Evolutionary conservation across 1,140 invertebrate genomes (phyloP), one percentile per base, ranked within the genome.

Genomic region (Drosophila nigromelanica): DNA sequence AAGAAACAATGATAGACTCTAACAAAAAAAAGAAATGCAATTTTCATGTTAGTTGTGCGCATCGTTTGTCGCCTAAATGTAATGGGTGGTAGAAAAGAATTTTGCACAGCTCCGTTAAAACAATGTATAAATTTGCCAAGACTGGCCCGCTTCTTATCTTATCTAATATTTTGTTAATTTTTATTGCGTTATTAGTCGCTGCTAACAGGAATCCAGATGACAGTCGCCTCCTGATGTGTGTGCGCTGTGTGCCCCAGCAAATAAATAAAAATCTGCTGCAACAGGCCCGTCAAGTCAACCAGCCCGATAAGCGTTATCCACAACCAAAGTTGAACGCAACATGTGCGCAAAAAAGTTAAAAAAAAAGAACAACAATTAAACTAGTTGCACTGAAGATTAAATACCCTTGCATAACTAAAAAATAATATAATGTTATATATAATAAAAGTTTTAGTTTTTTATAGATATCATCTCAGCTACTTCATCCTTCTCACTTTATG

Each of bases 271-370:
- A 42, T 47, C 51, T 78, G 60, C 73, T 62, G 50, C 58, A 85
- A 59, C 54, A 33, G 5, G 30, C 30, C 1, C 30, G 30, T 33
- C 30, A 8, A 24, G 1, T 8, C 33, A 10, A 35, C 33, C 33
- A 8, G 27, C 14, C 4, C 39, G 56, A 59, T 64, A 63, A 63
- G 40, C 68, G 37, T 58, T 37, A 70, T 12, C n/a, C 39, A 39
- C 48, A 14, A n/a, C 30, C 6, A 43, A 27, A 37, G 14, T 45
- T 27, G 30, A 51, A 14, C 30, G 33, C 61, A 48, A 63, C 62
- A 56, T 71, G 73, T 85, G 72, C 76, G 80, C 80, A 80, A 80
- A 83, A 83, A 12, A n/a, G 5, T 30, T 18, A 18, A 18, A 76
- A 67, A 62, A 54, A 54, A 75, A 33, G 1, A 11, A 15, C 35